phyloP scores from a whole-genome alignment of 2,888 invertebrate genomes.

The Eristalis tenax region DNA sequence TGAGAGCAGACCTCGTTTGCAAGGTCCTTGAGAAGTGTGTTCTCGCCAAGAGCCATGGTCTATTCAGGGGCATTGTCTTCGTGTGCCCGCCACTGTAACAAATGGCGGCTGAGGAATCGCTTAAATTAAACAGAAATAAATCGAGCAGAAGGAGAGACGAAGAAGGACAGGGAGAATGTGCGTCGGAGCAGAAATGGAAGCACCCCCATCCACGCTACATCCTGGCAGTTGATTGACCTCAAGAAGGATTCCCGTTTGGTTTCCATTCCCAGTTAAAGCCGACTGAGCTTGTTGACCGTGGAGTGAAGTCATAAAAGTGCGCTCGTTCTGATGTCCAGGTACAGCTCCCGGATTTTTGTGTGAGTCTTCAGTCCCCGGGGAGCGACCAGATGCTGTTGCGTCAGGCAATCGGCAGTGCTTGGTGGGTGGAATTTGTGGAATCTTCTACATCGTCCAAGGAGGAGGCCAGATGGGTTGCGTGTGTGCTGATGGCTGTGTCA shows the following conservation, averaged over 20 bases:
- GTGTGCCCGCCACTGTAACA: conserved; percentile 28
- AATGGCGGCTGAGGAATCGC: conserved; percentile 54
- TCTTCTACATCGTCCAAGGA: no score
- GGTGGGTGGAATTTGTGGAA: no score
- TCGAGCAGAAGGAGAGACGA: conserved; percentile 9
- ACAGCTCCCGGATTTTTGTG: conserved; percentile 4
- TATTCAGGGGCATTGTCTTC: neutral
- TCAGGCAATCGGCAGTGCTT: no score
- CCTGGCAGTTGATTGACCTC: conserved; percentile 52
- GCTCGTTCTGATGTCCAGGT: neutral
- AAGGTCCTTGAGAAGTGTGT: neutral
- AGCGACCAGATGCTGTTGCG: no score
- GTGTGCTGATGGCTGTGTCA: no score
- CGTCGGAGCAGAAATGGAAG: conserved; percentile 46
- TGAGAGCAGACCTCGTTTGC: conserved; percentile 4
- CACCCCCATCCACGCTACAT: conserved; percentile 8
- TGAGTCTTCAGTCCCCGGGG: conserved; percentile 8
- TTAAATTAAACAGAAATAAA: conserved; percentile 55
- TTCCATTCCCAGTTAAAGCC: conserved; percentile 44
- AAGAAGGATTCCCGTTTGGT: conserved; percentile 39
- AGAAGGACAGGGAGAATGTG: conserved; percentile 25
- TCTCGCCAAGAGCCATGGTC: neutral
- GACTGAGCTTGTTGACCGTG: conserved; percentile 7
- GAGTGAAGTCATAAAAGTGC: conserved; percentile 18
- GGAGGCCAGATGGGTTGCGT: no score